phyloP scores from a whole-genome alignment of 1,140 invertebrate genomes.

The Holcopasites calliopsidis region DNA sequence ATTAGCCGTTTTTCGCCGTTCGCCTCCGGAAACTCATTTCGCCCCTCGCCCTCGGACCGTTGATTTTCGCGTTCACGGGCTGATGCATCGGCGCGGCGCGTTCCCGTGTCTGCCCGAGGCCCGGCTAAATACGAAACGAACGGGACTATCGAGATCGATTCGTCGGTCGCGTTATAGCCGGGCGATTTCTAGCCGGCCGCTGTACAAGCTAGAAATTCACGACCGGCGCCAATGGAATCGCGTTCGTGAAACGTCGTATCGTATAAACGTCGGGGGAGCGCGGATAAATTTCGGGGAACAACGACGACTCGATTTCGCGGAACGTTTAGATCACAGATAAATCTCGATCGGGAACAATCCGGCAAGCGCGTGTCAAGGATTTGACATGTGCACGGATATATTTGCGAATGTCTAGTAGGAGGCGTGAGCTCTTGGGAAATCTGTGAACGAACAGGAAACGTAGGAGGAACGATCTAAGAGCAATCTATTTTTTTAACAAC shows the following conservation, averaged over 20 bases:
- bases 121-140: constrained; percentile 52
- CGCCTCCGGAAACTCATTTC: constrained; percentile 63
- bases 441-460: no score
- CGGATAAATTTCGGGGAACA: constrained; percentile 5
- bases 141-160: constrained; percentile 46
- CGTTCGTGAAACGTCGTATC: neutral
- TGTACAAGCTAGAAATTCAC: constrained; percentile 23
- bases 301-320: neutral
- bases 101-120: constrained; percentile 16
- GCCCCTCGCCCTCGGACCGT: constrained; percentile 56
- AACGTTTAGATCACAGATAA: neutral
- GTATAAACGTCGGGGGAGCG: neutral
- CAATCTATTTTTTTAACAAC: no score
- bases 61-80: constrained; percentile 58
- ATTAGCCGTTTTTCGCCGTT: constrained; percentile 61
- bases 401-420: neutral
- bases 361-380: neutral
- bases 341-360: constrained; percentile 10
- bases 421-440: neutral
- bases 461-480: no score
- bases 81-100: constrained; percentile 49
- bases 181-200: constrained; percentile 25
- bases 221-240: constrained; percentile 23
- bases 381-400: neutral
- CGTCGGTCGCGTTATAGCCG: constrained; percentile 48